phyloP scores from a whole-genome alignment of 2,797 vertebrate genomes.

The Hydrocynus forskahlii region DNA sequence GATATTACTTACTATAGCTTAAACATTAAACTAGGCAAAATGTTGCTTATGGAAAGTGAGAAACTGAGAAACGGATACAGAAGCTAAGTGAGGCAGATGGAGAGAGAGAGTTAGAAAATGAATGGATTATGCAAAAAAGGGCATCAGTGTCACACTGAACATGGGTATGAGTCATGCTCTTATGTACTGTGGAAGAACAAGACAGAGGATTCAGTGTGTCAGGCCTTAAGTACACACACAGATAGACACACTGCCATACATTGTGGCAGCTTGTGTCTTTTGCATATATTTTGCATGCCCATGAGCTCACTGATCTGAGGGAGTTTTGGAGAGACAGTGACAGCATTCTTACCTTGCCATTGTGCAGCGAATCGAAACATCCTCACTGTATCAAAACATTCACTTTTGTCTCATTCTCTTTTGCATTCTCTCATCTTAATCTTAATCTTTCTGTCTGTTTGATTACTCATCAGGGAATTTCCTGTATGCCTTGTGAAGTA shows the following conservation, averaged over 20 bases:
- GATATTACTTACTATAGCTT: background rate
- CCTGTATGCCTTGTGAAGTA: background rate
- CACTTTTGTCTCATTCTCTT: background rate
- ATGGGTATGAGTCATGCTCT: conserved; percentile 24
- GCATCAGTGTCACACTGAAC: conserved; percentile 16
- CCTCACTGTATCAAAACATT: conserved; percentile 35
- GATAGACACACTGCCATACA: conserved; percentile 44
- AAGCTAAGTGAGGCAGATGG: background rate
- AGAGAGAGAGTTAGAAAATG: conserved; percentile 22
- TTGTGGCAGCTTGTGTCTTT: conserved; percentile 52
- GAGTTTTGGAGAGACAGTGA: conserved; percentile 47
- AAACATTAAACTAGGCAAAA: background rate
- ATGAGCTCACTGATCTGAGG: conserved; percentile 56
- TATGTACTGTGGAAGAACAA: conserved; percentile 34
- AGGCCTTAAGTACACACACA: conserved; percentile 26
- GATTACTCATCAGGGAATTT: background rate
- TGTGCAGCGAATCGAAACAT: conserved; percentile 24
- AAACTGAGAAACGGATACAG: background rate
- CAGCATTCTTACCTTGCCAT: conserved; percentile 34
- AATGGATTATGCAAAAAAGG: conserved; percentile 38
- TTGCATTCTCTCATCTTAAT: conserved; percentile 18
- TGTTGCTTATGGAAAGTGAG: conserved; percentile 3
- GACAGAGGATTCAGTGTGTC: conserved; percentile 52
- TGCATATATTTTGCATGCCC: conserved; percentile 70
- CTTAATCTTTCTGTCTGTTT: background rate